Conservation (phyloP, 1,140 invertebrate species). For the Trichomalopsis sarcophagae region DNA sequence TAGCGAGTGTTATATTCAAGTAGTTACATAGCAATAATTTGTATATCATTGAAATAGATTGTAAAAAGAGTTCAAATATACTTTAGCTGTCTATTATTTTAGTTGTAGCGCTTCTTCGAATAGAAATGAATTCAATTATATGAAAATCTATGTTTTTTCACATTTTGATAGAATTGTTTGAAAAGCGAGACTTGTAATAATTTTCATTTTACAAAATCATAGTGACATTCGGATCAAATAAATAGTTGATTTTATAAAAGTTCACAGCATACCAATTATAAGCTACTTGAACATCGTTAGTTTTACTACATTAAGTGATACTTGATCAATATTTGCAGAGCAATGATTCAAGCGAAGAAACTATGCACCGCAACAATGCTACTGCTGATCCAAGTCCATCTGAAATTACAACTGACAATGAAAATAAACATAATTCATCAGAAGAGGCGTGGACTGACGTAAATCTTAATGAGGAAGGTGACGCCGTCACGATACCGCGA, state of each 20-base stretch:
- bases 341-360: conserved; percentile 85
- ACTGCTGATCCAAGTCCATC: conserved; percentile 70
- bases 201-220: too few species aligned
- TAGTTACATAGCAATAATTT: conserved; percentile 12
- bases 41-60: conserved; percentile 2
- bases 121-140: not conserved
- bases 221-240: not conserved
- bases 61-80: not conserved
- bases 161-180: not conserved
- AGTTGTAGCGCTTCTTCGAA: conserved; percentile 1
- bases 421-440: conserved; percentile 79
- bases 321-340: conserved; percentile 76
- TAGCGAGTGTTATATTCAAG: not conserved
- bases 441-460: conserved; percentile 95
- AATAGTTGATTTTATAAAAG: not conserved
- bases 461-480: conserved; percentile 89
- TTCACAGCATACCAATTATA: not conserved
- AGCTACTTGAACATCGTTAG: not conserved
- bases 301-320: not conserved
- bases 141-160: not conserved
- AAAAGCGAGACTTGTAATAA: not conserved
- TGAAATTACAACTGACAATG: conserved; percentile 72
- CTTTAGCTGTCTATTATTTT: not conserved
- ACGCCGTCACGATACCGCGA: conserved; percentile 75
- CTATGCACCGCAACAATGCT: conserved; percentile 70